Conservation (phyloP, 1,140 invertebrate species). For the Bombus cullumanus region DNA sequence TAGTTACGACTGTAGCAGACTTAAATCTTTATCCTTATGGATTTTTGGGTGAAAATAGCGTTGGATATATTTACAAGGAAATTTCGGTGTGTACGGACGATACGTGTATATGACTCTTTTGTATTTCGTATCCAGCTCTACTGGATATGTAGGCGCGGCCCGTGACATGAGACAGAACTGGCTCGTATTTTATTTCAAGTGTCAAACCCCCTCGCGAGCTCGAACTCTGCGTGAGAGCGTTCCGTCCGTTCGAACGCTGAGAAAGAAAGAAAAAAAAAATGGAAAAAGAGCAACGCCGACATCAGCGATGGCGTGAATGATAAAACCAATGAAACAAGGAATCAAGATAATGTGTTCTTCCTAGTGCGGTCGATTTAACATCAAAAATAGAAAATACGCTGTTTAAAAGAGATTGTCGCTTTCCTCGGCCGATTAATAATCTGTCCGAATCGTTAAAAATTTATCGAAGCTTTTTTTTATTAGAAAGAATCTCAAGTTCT, state of each 20-base stretch:
- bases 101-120: not conserved
- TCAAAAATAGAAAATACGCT: not conserved
- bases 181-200: constrained; percentile 73
- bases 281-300: constrained; percentile 3
- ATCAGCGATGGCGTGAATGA: constrained; percentile 55
- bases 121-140: constrained; percentile 27
- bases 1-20: not conserved
- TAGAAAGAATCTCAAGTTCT: not conserved
- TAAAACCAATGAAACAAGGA: constrained; percentile 41
- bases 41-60: too few species aligned
- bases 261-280: not conserved
- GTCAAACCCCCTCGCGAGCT: constrained; percentile 60
- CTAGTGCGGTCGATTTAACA: not conserved
- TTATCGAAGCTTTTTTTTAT: too few species aligned
- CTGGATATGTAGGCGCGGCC: constrained; percentile 65
- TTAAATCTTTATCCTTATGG: too few species aligned
- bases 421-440: too few species aligned
- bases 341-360: constrained; percentile 10
- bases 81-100: too few species aligned
- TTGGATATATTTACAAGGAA: not conserved
- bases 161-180: constrained; percentile 71
- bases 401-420: not conserved
- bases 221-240: constrained; percentile 69
- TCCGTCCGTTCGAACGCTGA: constrained; percentile 18
- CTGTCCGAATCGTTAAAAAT: not conserved